Evolutionary conservation across 2,797 vertebrate genomes (phyloP), one percentile per base, ranked within the genome.

Genomic region (Chiroxiphia lanceolata): DNA sequence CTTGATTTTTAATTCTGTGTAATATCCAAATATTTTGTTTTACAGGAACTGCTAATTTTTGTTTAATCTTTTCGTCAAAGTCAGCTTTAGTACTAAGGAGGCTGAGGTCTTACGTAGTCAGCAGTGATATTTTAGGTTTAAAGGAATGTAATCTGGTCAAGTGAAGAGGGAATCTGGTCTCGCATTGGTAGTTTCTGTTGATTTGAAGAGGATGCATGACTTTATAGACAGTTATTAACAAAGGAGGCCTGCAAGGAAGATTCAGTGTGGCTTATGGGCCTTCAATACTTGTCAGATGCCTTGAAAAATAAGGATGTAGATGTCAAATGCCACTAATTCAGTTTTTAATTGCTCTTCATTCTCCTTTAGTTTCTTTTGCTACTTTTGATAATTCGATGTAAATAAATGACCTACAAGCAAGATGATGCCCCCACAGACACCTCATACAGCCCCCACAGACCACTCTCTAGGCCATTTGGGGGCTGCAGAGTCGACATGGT

Each of bases 1-100:
- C 68, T 97, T 97, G 87, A 70, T 89, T 96, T 96, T 97, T 94
- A 91, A 94, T 81, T 96, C 72, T 90, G 76, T 83, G 96, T 97
- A 95, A 83, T 96, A 93, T 87, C 94, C 93, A 70, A 88, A 68
- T 93, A 87, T 75, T 96, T 89, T 80, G 59, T 93, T 96, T 80
- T 87, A 94, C 94, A 83, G 94, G 87, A 89, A 82, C 94, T 91
- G 79, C 74, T 97, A 84, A 92, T 96, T 98, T 96, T 89, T 94
- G 23, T 94, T 97, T 96, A 97, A 93, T 87, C 77, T 96, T 96
- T 96, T 90, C 82, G 87, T 84, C 91, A 65, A 94, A 93, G 57
- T 77, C 70, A 82, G 64, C 79, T 63, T 36, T n/a, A 61, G 45
- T 93, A 63, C 45, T 16, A 44, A 70, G 64, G 61, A 85, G 57